These are phyloP conservation scores for Penelope pileata DNA, from an alignment of 2,113 vertebrate species.

Conservation along the genomic window DNA sequence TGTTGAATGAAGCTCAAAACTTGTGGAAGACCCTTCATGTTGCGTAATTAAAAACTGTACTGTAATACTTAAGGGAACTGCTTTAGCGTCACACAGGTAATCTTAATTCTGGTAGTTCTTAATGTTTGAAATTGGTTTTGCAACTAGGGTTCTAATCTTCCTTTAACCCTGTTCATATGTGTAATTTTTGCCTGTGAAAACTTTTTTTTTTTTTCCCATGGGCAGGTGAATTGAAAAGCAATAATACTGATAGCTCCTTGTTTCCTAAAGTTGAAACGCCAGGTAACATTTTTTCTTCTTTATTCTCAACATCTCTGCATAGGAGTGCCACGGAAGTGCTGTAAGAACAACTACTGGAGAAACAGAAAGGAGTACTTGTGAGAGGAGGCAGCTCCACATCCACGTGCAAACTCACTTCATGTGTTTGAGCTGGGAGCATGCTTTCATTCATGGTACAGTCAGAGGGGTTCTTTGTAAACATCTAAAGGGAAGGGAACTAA, in stretches of 20 bases:
- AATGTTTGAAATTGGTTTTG: neutral
- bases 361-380: neutral
- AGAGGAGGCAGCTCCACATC: neutral
- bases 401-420: neutral
- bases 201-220: neutral
- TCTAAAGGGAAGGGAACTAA: no score
- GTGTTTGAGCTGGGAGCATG: neutral
- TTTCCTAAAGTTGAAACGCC: neutral
- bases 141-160: neutral
- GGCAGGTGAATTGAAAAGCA: neutral
- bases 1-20: neutral
- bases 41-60: neutral
- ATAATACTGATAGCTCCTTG: neutral
- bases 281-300: neutral
- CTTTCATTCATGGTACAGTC: neutral
- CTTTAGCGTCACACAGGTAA: neutral
- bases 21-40: neutral
- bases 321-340: neutral
- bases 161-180: neutral
- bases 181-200: neutral
- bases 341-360: neutral
- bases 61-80: neutral
- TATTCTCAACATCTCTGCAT: neutral
- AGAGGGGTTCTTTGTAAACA: neutral
- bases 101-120: neutral